Conservation (phyloP, 2,113 vertebrate genomes). For the Gracilinanus agilis region DNA sequence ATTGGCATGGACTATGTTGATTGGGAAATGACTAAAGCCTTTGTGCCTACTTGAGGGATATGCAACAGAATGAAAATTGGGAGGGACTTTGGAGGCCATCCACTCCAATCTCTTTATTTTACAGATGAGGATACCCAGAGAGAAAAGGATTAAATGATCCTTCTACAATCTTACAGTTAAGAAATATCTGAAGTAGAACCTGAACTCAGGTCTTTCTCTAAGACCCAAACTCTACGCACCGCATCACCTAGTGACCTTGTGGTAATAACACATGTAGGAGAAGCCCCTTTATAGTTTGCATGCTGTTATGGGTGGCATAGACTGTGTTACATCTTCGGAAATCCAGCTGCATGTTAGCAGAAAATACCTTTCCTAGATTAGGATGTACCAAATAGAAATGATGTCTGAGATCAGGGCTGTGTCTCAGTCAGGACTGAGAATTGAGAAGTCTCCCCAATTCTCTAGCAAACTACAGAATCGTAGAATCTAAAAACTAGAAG, state of each 20-base stretch:
- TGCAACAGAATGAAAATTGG: neutral
- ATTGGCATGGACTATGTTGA: neutral
- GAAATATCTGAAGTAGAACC: neutral
- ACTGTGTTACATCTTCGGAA: too few relatives aligned
- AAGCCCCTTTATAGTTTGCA: neutral
- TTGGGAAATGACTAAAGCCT: neutral
- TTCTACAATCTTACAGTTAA: neutral
- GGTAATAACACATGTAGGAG: neutral
- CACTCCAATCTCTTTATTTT: neutral
- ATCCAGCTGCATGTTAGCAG: neutral
- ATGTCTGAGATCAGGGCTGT: neutral
- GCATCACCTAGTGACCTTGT: neutral
- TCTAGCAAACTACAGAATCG: neutral
- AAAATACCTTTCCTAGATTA: neutral
- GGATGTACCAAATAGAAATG: neutral
- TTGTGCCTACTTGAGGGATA: neutral
- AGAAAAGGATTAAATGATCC: neutral
- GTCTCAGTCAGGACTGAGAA: neutral
- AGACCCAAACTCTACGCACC: neutral
- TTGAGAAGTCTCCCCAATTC: neutral
- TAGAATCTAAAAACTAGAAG: neutral
- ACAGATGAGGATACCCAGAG: neutral
- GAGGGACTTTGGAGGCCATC: neutral
- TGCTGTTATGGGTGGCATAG: neutral
- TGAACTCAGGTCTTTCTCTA: neutral